Conservation (phyloP, 35 echinoderm and acorn worm genomes). For the Chiridota heheva region DNA sequence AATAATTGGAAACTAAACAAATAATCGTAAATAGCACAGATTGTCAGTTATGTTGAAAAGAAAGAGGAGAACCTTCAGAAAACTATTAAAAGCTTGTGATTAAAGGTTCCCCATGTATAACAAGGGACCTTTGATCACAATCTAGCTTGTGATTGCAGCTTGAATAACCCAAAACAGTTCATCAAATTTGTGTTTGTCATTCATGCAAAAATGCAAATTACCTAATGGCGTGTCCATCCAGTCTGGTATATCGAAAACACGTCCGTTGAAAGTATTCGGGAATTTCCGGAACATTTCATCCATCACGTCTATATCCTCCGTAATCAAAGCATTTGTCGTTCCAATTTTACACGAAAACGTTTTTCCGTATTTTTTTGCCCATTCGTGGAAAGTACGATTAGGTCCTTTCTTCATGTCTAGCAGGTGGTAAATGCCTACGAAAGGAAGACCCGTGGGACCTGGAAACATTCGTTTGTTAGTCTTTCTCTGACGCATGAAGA, state of each 20-base stretch:
- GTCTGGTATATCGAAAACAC: constrained; percentile 35
- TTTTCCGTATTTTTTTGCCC: constrained; percentile 30
- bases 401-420: constrained; percentile 23
- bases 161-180: too few relatives aligned
- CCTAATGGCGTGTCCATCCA: constrained; percentile 12
- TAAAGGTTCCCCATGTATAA: too few relatives aligned
- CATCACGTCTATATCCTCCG: constrained; percentile 25
- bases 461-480: background rate
- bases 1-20: too few relatives aligned
- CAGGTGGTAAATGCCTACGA: background rate
- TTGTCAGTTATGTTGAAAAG: too few relatives aligned
- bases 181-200: too few relatives aligned
- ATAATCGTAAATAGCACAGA: too few relatives aligned
- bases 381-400: constrained; percentile 6
- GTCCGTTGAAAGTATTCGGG: constrained; percentile 1
- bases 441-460: constrained; percentile 8
- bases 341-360: constrained; percentile 26
- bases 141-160: too few relatives aligned
- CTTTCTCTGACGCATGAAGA: background rate
- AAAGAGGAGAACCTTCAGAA: too few relatives aligned
- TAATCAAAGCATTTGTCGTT: background rate
- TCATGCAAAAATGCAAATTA: background rate
- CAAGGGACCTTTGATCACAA: too few relatives aligned
- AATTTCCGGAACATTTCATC: constrained; percentile 33
- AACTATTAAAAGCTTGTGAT: too few relatives aligned